Conservation (phyloP, 2,113 vertebrate genomes). For the Carollia perspicillata region DNA sequence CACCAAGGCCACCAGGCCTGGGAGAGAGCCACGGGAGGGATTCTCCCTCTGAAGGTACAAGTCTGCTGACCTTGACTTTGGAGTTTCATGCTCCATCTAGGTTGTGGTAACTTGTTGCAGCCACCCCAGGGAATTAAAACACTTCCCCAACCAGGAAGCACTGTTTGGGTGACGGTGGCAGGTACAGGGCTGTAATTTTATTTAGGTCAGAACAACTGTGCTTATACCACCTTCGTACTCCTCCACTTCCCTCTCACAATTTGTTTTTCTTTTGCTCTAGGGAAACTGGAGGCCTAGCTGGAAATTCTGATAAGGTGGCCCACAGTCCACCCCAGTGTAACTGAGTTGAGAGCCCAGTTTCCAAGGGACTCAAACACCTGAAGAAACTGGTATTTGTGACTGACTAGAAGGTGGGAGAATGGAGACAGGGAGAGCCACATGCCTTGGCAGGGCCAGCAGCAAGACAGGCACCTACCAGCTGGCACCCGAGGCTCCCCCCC, state of each 20-base stretch:
- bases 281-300: constrained; percentile 7
- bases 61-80: background rate
- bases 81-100: background rate
- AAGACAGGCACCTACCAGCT: background rate
- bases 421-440: background rate
- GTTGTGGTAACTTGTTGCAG: background rate
- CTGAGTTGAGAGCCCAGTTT: background rate
- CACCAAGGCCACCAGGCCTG: background rate
- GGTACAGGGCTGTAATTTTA: background rate
- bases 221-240: background rate
- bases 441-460: background rate
- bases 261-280: background rate
- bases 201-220: background rate
- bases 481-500: background rate
- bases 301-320: background rate
- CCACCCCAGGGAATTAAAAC: background rate
- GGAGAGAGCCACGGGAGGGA: background rate
- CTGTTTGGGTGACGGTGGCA: background rate
- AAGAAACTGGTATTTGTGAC: background rate
- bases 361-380: background rate
- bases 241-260: background rate
- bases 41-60: background rate
- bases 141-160: background rate
- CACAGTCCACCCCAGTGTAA: background rate
- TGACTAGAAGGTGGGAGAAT: background rate